Base-by-base conservation (phyloP, 1,140 invertebrate genomes). In the Oscheius sp. region DNA sequence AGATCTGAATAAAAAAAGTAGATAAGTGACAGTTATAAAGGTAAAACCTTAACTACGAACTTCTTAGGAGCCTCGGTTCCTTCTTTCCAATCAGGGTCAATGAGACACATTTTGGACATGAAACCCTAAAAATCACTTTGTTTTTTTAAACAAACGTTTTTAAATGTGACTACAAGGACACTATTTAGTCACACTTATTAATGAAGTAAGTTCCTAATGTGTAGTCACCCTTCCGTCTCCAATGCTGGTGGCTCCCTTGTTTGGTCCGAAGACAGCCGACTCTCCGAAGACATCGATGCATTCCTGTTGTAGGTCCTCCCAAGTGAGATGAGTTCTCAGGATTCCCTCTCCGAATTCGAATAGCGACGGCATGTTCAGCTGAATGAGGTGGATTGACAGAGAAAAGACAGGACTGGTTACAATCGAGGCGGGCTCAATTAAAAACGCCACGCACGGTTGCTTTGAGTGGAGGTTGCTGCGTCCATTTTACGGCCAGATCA, bases 191-290 rank as follows among this genome's bases (percentile, higher is more conserved):
- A n/a, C n/a, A n/a, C n/a, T n/a, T n/a, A n/a, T n/a, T n/a, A n/a
- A n/a, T n/a, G n/a, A n/a, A n/a, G n/a, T n/a, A n/a, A n/a, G n/a
- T n/a, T n/a, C n/a, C n/a, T n/a, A n/a, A n/a, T n/a, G n/a, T n/a
- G n/a, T n/a, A n/a, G n/a, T 55, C n/a, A 68, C 65, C 32, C 49
- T 52, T 20, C 65, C 65, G 38, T 68, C 65, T 58, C 65, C 65
- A 36, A 68, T 49, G 1, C 46, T 49, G 23, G 65, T 68, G 29
- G 46, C 46, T 20, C 35, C 38, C 29, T 29, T 52, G n/a, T 68
- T 68, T 49, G 46, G 29, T 58, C 65, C 65, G 29, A 68, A 49
- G 31, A 45, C 38, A 32, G 65, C 65, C 36, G 52, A 35, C 4
- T 45, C 49, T 23, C 49, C 49, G 29, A 68, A 52, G 15, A 52